These are phyloP conservation scores for Mesocricetus auratus DNA, from an alignment of 2,113 vertebrate species.

Conservation along the genomic window DNA sequence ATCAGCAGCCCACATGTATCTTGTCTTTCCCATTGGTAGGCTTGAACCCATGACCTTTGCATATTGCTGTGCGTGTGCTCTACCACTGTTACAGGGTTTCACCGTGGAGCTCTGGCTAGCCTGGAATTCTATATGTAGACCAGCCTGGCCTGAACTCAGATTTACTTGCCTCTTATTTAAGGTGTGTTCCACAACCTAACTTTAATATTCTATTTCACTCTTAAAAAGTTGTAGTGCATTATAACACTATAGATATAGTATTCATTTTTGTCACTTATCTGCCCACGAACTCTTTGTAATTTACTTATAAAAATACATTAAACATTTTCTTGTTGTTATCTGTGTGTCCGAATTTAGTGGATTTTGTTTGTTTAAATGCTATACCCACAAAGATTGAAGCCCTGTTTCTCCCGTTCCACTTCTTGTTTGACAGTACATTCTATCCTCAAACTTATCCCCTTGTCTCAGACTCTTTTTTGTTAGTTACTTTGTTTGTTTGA, in stretches of 20 bases:
- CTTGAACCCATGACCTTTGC: background rate
- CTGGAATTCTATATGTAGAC: background rate
- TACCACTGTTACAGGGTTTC: background rate
- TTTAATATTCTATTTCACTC: constrained; percentile 10
- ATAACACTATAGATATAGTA: background rate
- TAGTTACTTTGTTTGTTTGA: too few relatives aligned
- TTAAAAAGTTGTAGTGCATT: background rate
- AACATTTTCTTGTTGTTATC: constrained; percentile 14
- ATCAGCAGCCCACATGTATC: background rate
- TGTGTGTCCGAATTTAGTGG: background rate
- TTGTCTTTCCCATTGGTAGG: background rate
- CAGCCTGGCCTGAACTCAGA: background rate
- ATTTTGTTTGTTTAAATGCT: background rate
- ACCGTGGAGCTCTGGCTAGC: background rate
- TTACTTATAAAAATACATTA: constrained; percentile 41
- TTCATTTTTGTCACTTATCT: background rate
- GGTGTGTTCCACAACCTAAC: background rate
- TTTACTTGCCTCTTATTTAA: background rate
- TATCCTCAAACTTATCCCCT: background rate
- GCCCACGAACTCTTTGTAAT: background rate
- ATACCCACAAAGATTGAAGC: background rate
- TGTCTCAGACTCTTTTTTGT: background rate
- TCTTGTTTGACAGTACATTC: background rate
- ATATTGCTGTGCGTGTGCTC: background rate
- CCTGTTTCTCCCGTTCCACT: background rate